Evolutionary conservation across 2,888 invertebrate species (phyloP), one percentile per base, ranked within the genome.

Genomic region (Rhamnusium bicolor): DNA sequence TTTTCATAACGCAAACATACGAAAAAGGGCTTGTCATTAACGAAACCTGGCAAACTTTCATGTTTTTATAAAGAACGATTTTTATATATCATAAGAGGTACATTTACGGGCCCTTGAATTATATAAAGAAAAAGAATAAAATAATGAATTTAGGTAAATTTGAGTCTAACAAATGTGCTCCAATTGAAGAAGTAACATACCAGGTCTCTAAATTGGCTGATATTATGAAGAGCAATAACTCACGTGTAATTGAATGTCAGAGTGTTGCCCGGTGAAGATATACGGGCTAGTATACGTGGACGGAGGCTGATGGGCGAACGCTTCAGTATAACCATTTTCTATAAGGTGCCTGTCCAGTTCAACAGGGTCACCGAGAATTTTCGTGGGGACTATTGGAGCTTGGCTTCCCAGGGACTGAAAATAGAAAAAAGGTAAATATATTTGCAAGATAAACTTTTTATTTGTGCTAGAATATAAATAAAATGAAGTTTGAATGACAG

Each of bases 301-400:
- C 82, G 86, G 84, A 83, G 87, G 84, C 76, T 87, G 81, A 81
- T 86, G 83, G 80, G 88, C 79, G 75, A 89, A 88, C 49, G 88
- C 86, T 81, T 91, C 91, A 40, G 90, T 89, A 79, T 90, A 91
- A 74, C 92, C 92, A 86, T 92, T 91, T 83, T 91, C 93, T 1
- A 93, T 90, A 72, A 95, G 89, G 80, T 94, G 91, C 61, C 93
- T 89, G 86, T 95, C 95, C 82, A 95, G 89, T 87, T 96, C 94
- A 83, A 94, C 92, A n/a, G 95, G 95, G 87, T 96, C 96, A 29
- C 94, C 93, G 53, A 96, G 91, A 71, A 96, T 89, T 87, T 93
- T 92, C 7, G 96, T 96, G 62, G 96, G 96, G 4, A 97, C 95
- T 77, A 96, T 93, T 0, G 96, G 95, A 5, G 95, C 95, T 84